phyloP scores from a whole-genome alignment of 2,113 vertebrate species.

The Pithys albifrons region DNA sequence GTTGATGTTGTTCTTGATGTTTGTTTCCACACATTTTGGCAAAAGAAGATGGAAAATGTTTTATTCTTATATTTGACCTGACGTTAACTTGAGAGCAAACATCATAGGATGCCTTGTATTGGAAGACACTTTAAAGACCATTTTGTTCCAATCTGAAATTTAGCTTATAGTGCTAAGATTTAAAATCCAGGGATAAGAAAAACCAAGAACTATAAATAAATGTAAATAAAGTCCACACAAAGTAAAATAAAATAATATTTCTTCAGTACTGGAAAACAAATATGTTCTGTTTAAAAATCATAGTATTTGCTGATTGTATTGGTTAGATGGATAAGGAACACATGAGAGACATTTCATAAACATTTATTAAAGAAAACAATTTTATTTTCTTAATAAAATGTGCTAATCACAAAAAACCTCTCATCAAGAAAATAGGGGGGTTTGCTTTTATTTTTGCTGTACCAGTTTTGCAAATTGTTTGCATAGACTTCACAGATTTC shows the following conservation, averaged over 20 bases:
- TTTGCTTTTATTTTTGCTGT: neutral
- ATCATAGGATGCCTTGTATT: neutral
- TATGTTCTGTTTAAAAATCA: neutral
- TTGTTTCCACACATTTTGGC: neutral
- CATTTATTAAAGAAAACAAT: slow-evolving; percentile 60
- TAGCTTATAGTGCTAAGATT: neutral
- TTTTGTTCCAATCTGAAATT: neutral
- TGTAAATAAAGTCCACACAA: neutral
- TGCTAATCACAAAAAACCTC: neutral
- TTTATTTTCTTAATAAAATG: slow-evolving; percentile 2
- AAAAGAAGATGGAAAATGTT: neutral
- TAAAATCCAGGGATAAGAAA: neutral
- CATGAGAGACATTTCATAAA: neutral
- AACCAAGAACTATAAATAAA: neutral
- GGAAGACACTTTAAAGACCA: neutral
- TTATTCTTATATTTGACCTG: neutral
- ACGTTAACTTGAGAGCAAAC: neutral
- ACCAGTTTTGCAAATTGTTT: neutral
- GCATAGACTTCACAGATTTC: slow-evolving; percentile 51
- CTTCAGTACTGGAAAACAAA: neutral
- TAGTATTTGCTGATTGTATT: neutral
- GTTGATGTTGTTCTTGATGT: neutral
- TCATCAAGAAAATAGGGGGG: neutral
- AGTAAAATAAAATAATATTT: neutral
- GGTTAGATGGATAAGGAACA: neutral